These are phyloP conservation scores for Triplophysa tibetana DNA, from an alignment of 2,113 vertebrate species.

Conservation along the genomic window DNA sequence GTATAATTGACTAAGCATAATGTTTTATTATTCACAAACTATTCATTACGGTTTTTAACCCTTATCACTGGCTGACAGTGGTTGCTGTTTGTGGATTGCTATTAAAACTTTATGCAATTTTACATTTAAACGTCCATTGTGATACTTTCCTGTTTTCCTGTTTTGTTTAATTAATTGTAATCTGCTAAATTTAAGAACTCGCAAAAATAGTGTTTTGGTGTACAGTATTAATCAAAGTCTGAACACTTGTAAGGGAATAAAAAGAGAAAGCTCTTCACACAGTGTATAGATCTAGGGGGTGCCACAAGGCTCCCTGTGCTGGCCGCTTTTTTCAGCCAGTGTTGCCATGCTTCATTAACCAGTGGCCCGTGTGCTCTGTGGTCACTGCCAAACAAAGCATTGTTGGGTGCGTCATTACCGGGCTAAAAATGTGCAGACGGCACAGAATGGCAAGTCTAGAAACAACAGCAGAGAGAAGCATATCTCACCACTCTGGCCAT, in stretches of 20 bases:
- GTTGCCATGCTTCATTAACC: not conserved
- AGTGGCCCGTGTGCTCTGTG: not conserved
- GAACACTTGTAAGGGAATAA: not conserved
- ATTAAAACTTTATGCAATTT: too few species aligned
- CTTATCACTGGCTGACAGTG: too few species aligned
- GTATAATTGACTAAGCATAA: not conserved
- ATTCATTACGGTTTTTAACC: not conserved
- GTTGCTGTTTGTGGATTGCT: too few species aligned
- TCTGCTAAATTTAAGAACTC: too few species aligned
- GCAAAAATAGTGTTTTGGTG: not conserved
- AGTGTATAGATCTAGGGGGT: not conserved
- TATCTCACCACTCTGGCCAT: not conserved
- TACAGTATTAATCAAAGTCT: not conserved
- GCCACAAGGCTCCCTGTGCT: not conserved
- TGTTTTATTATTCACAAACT: conserved; percentile 5
- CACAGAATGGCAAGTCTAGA: conserved; percentile 21
- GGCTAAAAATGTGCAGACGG: conserved; percentile 36
- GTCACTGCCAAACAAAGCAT: conserved; percentile 20
- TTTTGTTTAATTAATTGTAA: too few species aligned
- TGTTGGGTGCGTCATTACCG: conserved; percentile 22
- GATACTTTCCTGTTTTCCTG: too few species aligned
- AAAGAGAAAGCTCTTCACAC: not conserved
- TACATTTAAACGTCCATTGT: too few species aligned
- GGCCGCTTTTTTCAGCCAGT: conserved; percentile 1
- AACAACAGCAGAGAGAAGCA: conserved; percentile 28